phyloP scores from a whole-genome alignment of 2,797 vertebrate genomes.

The Sparus aurata region DNA sequence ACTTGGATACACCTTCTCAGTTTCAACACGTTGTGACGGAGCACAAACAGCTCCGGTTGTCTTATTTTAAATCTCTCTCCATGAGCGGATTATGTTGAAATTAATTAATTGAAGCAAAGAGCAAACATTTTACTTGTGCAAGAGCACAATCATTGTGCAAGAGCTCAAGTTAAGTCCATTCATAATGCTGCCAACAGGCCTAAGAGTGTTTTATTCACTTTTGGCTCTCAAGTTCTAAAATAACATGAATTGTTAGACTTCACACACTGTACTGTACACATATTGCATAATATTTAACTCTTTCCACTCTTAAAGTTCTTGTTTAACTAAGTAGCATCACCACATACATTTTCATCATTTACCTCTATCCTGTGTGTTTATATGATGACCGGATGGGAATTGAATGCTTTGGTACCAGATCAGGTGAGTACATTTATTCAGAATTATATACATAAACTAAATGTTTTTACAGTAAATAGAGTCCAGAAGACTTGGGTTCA shows the following conservation, averaged over 20 bases:
- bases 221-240: not conserved
- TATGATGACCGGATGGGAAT: not conserved
- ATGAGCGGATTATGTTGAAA: not conserved
- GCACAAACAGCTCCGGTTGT: not conserved
- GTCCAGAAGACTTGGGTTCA: not conserved
- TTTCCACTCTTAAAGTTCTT: not conserved
- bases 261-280: not conserved
- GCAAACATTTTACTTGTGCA: not conserved
- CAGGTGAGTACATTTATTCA: not conserved
- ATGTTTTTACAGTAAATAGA: slow-evolving; percentile 1
- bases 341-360: not conserved
- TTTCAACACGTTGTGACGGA: not conserved
- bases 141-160: not conserved
- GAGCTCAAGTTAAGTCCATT: not conserved
- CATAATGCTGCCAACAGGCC: not conserved
- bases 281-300: not conserved
- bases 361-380: not conserved
- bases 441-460: not conserved
- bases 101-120: not conserved
- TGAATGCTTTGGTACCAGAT: not conserved
- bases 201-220: not conserved
- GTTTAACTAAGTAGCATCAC: not conserved
- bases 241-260: not conserved
- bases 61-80: not conserved
- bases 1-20: not conserved